A percentile compares a stretch with the other conserved stretches of the same genome.
Evolutionary conservation across 2,888 invertebrate species (phyloP).

Genomic region (Colostygia pectinataria): DNA sequence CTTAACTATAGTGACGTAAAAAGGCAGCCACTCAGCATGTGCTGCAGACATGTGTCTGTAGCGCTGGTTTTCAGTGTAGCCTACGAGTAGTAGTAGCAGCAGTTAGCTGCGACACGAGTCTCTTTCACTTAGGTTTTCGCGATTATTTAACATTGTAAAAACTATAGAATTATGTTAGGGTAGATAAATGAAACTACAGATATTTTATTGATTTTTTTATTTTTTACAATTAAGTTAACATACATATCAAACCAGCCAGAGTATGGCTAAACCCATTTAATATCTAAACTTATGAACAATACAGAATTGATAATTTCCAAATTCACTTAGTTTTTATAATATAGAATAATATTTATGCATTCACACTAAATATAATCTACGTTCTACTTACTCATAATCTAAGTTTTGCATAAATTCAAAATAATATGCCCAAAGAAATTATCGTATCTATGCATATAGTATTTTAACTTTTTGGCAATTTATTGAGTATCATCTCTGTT

Average conservation of each 20-base stretch:
- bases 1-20: too few species aligned
- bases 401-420: constrained; percentile 82
- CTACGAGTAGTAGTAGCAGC: too few species aligned
- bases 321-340: constrained; percentile 81
- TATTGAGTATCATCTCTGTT: constrained; percentile 83
- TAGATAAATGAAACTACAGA: constrained; percentile 64
- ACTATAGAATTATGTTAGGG: neutral
- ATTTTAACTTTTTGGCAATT: constrained; percentile 84
- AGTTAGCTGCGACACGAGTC: too few species aligned
- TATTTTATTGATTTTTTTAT: constrained; percentile 72
- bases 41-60: too few species aligned
- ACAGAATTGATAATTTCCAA: constrained; percentile 83
- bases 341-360: constrained; percentile 80
- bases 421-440: constrained; percentile 84
- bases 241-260: constrained; percentile 84
- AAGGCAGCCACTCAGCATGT: too few species aligned
- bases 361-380: constrained; percentile 82
- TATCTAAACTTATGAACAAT: constrained; percentile 83
- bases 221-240: constrained; percentile 83
- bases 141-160: neutral
- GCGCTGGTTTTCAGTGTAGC: too few species aligned
- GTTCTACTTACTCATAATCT: constrained; percentile 82
- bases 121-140: too few species aligned
- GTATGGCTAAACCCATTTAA: constrained; percentile 83
- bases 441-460: constrained; percentile 82